Conservation (phyloP, 2,113 vertebrate genomes). For the Callocephalon fimbriatum region DNA sequence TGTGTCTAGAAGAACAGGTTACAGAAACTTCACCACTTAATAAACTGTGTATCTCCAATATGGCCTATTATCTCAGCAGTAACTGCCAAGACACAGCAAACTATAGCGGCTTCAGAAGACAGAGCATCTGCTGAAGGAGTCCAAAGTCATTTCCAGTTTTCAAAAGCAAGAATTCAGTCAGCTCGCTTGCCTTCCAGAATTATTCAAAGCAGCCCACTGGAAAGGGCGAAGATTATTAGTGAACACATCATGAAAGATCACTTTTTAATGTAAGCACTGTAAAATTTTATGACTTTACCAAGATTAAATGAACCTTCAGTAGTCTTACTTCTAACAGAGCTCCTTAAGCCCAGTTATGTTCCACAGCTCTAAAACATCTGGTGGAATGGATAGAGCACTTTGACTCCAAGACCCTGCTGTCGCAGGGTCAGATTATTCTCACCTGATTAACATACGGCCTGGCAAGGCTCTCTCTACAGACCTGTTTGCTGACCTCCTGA, state of each 20-base stretch:
- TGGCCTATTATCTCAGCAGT: slow-evolving; percentile 3
- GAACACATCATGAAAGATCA: not conserved
- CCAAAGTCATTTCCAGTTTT: not conserved
- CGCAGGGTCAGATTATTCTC: not conserved
- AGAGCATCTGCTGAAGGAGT: not conserved
- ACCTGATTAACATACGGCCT: not conserved
- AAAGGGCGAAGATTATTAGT: not conserved
- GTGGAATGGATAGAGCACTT: not conserved
- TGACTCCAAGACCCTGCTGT: not conserved
- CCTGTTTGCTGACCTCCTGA: not conserved
- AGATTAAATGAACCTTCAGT: not conserved
- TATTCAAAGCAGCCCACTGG: not conserved
- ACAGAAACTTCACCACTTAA: not conserved
- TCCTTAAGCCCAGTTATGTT: not conserved
- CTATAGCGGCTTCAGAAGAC: not conserved
- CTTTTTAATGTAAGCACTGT: not conserved
- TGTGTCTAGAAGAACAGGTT: not conserved
- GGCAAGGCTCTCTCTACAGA: not conserved
- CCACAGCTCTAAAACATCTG: not conserved
- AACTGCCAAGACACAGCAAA: not conserved
- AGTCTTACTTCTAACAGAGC: not conserved
- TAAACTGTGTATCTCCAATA: not conserved
- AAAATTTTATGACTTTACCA: not conserved
- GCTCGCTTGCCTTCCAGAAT: not conserved
- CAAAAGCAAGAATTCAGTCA: not conserved